Evolutionary conservation across 2,888 invertebrate species (phyloP), one percentile per base, ranked within the genome.

Genomic region (Himalopsyche kuldschensis): DNA sequence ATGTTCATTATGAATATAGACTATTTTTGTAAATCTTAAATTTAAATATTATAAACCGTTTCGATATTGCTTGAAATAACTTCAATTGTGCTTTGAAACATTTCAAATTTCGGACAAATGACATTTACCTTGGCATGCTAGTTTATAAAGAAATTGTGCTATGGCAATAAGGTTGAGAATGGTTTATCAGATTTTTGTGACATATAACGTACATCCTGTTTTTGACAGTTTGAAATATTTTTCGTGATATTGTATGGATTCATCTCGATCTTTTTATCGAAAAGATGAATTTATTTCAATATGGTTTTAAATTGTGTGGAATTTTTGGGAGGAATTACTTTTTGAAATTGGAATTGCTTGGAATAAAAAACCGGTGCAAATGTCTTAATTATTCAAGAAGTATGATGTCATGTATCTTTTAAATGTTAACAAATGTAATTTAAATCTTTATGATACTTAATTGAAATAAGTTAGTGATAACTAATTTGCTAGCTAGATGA

Each of bases 171-270:
- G 76, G 41, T 11, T 41, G 30, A 76, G 24, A 76, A 76, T 76
- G 32, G 35, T n/a, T 32, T 76, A 76, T n/a, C 32, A 35, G 3
- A 20, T 35, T 17, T 4, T 3, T n/a, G 32, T 24, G n/a, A 41
- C 11, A 76, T 76, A 41, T 76, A 2, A 41, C 76, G 17, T 31
- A 24, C n/a, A 20, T 35, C n/a, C 17, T 32, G 77, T 69, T 82
- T 81, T 82, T 78, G 82, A 78, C 78, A 82, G 78, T 82, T 82
- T 69, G 69, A 30, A 69, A 82, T 30, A 63, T 63, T 69, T 81
- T 78, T 41, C 32, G 78, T 78, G 82, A 82, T n/a, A n/a, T n/a
- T 76, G 55, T 78, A 82, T 78, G 82, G 78, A 82, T 82, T 78
- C 82, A 78, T 82, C 78, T 78, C 78, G 69, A 82, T 78, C 41